These are phyloP conservation scores for Synergus gifuensis DNA, from an alignment of 2,888 invertebrate genomes.

Conservation along the genomic window DNA sequence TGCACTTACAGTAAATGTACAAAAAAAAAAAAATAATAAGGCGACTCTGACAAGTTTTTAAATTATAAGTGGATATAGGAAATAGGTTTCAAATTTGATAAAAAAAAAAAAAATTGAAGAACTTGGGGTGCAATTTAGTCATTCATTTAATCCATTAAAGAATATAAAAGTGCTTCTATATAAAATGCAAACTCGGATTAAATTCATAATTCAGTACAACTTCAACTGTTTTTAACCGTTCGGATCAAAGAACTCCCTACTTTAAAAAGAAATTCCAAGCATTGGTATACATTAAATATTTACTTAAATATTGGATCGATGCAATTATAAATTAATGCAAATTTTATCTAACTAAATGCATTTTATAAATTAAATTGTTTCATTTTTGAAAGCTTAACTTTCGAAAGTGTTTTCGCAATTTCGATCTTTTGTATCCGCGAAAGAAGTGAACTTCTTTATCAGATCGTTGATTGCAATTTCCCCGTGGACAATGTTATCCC, in stretches of 20 bases:
- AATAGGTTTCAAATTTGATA: not conserved
- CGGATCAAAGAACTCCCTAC: not conserved
- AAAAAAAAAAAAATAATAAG: not conserved
- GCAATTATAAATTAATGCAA: slow-evolving; percentile 29
- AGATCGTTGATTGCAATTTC: slow-evolving; percentile 92
- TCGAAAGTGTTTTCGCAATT: slow-evolving; percentile 80
- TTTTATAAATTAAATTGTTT: too few species aligned
- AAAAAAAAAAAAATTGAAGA: not conserved
- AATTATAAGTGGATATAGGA: not conserved
- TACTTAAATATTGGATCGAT: not conserved
- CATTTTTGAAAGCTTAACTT: slow-evolving; percentile 47
- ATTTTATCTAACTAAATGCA: slow-evolving; percentile 16
- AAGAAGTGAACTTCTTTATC: slow-evolving; percentile 86
- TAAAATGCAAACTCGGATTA: not conserved
- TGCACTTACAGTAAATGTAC: not conserved
- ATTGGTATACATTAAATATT: not conserved
- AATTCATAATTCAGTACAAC: not conserved
- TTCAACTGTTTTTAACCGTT: not conserved
- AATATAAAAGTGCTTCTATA: not conserved
- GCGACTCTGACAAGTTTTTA: not conserved
- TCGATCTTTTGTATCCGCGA: slow-evolving; percentile 81
- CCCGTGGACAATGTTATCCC: slow-evolving; percentile 98
- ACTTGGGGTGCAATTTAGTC: not conserved
- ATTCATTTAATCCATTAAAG: not conserved
- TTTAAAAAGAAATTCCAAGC: not conserved